phyloP scores from a whole-genome alignment of 2,888 invertebrate genomes.

The Agrochola litura region DNA sequence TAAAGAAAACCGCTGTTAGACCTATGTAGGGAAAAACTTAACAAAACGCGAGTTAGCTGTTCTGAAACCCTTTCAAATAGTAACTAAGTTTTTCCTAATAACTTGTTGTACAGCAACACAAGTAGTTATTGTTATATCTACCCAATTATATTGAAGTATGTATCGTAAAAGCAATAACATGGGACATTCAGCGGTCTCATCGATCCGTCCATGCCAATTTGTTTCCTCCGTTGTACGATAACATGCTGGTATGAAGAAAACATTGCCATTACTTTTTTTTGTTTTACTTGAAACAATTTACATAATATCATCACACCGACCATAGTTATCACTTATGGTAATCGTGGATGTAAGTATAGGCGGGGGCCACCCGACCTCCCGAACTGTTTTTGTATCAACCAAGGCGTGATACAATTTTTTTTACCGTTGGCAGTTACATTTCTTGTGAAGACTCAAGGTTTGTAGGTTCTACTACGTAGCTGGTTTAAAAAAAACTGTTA shows the following conservation, averaged over 20 bases:
- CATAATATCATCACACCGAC: slow-evolving; percentile 33
- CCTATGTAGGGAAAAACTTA: neutral
- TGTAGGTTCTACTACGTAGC: slow-evolving; percentile 25
- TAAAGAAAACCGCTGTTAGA: slow-evolving; percentile 1
- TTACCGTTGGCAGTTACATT: slow-evolving; percentile 26
- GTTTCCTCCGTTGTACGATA: slow-evolving; percentile 30
- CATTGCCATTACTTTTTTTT: slow-evolving; percentile 31
- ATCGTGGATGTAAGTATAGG: slow-evolving; percentile 41
- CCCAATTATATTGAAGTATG: slow-evolving; percentile 34
- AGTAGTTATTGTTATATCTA: slow-evolving; percentile 3
- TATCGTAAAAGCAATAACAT: slow-evolving; percentile 25
- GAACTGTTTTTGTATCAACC: slow-evolving; percentile 43
- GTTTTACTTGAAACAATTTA: slow-evolving; percentile 31
- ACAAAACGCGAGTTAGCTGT: neutral
- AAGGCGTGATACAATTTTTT: slow-evolving; percentile 50
- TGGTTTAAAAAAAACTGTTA: slow-evolving; percentile 31
- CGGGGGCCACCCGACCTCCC: slow-evolving; percentile 34
- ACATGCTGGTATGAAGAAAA: slow-evolving; percentile 36
- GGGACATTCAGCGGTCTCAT: slow-evolving; percentile 24
- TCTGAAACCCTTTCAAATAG: neutral
- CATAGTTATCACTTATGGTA: slow-evolving; percentile 56
- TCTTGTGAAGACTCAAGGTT: slow-evolving; percentile 55
- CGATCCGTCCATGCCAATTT: slow-evolving; percentile 39
- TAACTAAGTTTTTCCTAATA: neutral
- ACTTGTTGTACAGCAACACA: neutral